Percentiles rank a stretch among this genome's conserved stretches.
These are phyloP conservation scores for Pelodiscus sinensis DNA, from an alignment of 2,113 vertebrate genomes.

Conservation along the genomic window DNA sequence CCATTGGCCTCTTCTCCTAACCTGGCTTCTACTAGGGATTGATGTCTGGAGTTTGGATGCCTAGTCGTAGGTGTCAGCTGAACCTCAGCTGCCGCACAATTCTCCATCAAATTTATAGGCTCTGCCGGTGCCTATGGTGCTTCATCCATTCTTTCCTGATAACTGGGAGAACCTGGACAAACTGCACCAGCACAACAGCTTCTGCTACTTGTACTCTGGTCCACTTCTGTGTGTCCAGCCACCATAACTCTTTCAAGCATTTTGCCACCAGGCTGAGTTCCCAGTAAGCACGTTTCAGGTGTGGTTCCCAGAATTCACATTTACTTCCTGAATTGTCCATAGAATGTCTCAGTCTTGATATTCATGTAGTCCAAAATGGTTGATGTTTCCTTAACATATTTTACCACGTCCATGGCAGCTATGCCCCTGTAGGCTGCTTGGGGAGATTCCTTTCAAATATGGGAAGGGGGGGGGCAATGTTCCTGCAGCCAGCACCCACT, in stretches of 20 bases:
- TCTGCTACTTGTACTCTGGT: neutral
- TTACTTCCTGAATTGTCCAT: neutral
- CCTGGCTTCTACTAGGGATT: neutral
- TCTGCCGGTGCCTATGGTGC: neutral
- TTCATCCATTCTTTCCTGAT: neutral
- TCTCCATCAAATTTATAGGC: neutral
- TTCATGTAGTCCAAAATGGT: neutral
- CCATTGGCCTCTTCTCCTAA: neutral
- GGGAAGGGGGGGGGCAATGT: neutral
- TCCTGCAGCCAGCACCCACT: neutral
- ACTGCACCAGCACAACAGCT: neutral
- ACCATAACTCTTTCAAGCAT: neutral
- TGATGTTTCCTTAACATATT: neutral
- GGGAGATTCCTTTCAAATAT: neutral
- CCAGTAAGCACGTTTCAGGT: neutral
- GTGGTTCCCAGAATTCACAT: no score
- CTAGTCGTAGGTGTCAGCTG: neutral
- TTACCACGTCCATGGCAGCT: no score
- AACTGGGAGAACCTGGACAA: neutral
- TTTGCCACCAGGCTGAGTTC: neutral
- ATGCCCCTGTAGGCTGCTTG: neutral
- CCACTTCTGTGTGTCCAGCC: neutral
- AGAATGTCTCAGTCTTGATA: neutral
- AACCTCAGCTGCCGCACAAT: neutral
- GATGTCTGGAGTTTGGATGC: neutral